A percentile compares a stretch with the other conserved stretches of the same genome.
Conservation (phyloP, 2,113 vertebrate species). For the Passer domesticus region DNA sequence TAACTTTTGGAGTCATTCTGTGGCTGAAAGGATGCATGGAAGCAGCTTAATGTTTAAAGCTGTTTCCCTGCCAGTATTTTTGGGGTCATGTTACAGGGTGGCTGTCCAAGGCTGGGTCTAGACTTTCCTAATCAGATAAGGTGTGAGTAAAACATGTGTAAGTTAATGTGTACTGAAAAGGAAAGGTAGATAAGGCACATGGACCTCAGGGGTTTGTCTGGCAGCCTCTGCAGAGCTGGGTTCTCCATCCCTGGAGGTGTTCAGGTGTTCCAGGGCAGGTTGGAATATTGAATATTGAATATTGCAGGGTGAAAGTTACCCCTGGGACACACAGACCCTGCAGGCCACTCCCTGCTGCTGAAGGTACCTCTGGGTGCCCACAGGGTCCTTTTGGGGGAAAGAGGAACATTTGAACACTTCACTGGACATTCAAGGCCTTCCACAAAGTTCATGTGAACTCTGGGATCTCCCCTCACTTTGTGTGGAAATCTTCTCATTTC, state of each 20-base stretch:
- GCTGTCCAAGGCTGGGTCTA: background rate
- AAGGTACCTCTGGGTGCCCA: background rate
- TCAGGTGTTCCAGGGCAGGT: background rate
- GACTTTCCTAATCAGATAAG: slow-evolving; percentile 18
- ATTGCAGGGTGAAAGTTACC: background rate
- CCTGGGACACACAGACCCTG: accelerated
- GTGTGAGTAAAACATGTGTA: background rate
- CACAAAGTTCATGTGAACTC: accelerated
- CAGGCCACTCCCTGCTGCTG: background rate
- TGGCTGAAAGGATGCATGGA: background rate
- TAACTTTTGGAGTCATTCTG: slow-evolving; percentile 24
- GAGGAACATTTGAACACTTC: background rate
- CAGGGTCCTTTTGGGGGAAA: background rate
- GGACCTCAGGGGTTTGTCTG: background rate
- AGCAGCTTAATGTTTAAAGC: slow-evolving; percentile 8
- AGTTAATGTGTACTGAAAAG: background rate
- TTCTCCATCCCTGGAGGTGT: background rate
- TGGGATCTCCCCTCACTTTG: accelerated
- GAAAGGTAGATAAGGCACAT: background rate
- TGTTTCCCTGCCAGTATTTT: background rate
- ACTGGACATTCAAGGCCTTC: accelerated
- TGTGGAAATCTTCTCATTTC: background rate
- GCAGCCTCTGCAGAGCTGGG: background rate
- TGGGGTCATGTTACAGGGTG: background rate
- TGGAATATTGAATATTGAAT: background rate